Base-by-base conservation (phyloP, 2,113 vertebrate species). In the Tonatia bakeri region DNA sequence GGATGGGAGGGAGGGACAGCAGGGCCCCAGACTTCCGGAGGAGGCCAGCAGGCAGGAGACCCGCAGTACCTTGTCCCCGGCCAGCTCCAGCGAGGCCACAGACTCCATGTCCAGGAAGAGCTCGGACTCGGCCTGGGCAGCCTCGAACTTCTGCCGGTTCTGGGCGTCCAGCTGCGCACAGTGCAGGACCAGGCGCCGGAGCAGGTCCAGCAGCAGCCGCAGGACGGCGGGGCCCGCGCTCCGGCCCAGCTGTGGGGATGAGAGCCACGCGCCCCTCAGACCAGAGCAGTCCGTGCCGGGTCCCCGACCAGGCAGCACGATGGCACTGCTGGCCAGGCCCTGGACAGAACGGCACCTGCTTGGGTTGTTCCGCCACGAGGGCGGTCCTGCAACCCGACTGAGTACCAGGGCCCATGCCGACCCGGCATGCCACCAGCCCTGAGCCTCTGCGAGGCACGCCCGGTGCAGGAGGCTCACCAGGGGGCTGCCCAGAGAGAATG, bases 61-160 rank as follows among this genome's bases (percentile, higher is more conserved):
- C n/a, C 15, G 1, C 0, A 1, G 50, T 98, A 99, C 99, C 99
- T 98, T 97, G 73, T 98, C 96, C n/a, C 45, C 17, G 61, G 97
- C 96, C 94, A 97, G 64, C 67, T 98, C 97, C 94, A 97, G 87
- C 0, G 26, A 61, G 88, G 98, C 61, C 87, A 98, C 1, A 4
- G 96, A 91, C 87, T 98, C 98, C 86, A 97, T 75, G 2, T 99
- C 99, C 95, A 99, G 13, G 79, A 99, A 99, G 73, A 99, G 98
- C 52, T 98, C 98, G 0, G 97, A 97, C 52, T 98, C 98, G 0
- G 98, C 96, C 69, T 87, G 95, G 52, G n/a, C 43, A 0, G 97
- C 94, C 75, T 96, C 82, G 2, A 43, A 31, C 24, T 95, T 97
- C 92, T 91, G 96, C 54, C 88, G 94, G 40, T 87, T 95, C 83